Conservation (phyloP, 2,113 vertebrate species). For the Stigmatopora nigra region DNA sequence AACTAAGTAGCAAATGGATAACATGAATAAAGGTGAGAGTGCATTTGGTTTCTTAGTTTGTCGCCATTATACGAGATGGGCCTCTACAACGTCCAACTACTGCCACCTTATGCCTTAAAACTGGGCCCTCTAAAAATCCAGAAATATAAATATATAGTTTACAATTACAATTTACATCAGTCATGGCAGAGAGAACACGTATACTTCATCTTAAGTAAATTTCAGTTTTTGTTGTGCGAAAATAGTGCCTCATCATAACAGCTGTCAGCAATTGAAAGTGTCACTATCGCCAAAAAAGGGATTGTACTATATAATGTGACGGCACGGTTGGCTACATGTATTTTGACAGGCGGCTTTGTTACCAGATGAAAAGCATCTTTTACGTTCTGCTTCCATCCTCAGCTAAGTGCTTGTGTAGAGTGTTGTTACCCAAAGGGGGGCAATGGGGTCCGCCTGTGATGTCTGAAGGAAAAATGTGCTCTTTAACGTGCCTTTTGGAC, state of each 20-base stretch:
- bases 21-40: no score
- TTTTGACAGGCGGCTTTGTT: conserved; percentile 33
- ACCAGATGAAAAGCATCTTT: conserved; percentile 22
- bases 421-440: conserved; percentile 26
- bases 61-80: no score
- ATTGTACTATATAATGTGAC: neutral
- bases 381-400: conserved; percentile 40
- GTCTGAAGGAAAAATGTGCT: conserved; percentile 49
- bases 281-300: neutral
- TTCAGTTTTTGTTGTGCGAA: neutral
- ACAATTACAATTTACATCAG: no score
- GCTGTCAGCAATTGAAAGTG: neutral
- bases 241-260: neutral
- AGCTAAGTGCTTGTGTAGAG: conserved; percentile 42
- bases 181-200: neutral
- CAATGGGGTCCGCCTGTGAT: conserved; percentile 52
- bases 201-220: no score
- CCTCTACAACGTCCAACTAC: no score
- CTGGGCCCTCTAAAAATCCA: no score
- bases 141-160: no score
- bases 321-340: conserved; percentile 7
- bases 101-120: no score
- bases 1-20: no score
- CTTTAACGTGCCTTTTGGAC: neutral
- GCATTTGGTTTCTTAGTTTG: no score